Base-by-base conservation (phyloP, 2,888 invertebrate genomes). In the Drosophila ustulata region DNA sequence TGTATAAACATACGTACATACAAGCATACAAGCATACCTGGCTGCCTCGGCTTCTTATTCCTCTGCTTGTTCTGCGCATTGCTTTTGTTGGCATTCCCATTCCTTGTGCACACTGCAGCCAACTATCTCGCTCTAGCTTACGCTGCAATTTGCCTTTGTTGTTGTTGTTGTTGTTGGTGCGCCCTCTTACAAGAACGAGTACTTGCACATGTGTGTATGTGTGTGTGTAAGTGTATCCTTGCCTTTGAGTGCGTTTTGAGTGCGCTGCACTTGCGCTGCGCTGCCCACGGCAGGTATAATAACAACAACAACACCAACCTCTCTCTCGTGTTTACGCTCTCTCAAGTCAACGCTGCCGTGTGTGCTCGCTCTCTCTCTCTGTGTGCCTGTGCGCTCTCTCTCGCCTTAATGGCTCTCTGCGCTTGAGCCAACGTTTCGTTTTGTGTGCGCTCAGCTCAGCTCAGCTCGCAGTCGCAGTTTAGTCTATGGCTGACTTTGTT, bases 401-500 rank as follows among this genome's bases (percentile, higher is more conserved):
- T 34, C 34, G 8, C 18, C 28, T 37, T 50, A 25, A 13, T 7
- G 45, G 7, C 59, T 67, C 47, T 64, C 56, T 79, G 65, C 75
- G 69, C 67, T 61, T 78, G 64, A 78, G 79, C 75, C 79, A 75
- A 34, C 64, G 71, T 68, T 74, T 61, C 30, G 69, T 43, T 66
- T 58, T 41, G 45, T 55, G 56, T 49, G 39, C 34, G 39, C 34
- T 34, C 34, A 34, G 34, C 52, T 50, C 32, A 66, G 66, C 68
- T 59, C 68, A 63, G 65, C 34, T 55, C 51, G 56, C 50, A 51
- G 52, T 63, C 61, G 69, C 74, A 56, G 76, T 82, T 82, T 87
- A 86, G 87, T 82, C 86, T 88, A 78, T 82, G 76, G 68, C 66
- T 79, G 82, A 82, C 88, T 83, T 83, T 83, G 82, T 82, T 53